A percentile compares a stretch with the other conserved stretches of the same genome.
These are phyloP conservation scores for Diglossa brunneiventris DNA, from an alignment of 2,113 vertebrate species.

Conservation along the genomic window DNA sequence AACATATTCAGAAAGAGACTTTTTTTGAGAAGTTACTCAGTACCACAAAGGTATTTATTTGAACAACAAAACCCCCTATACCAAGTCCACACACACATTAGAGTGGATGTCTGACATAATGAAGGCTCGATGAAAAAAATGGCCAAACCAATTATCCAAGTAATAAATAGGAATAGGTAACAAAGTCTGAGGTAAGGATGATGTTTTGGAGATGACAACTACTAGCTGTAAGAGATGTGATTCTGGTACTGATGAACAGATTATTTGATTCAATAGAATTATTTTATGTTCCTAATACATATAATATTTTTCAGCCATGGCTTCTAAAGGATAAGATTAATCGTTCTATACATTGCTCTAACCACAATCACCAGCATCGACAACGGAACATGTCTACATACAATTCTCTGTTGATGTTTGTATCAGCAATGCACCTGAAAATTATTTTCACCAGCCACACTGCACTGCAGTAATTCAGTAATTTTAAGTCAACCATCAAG, in stretches of 20 bases:
- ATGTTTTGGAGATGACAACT: not conserved
- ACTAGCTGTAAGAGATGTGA: not conserved
- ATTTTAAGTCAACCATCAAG: not conserved
- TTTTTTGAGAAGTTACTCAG: rapidly evolving
- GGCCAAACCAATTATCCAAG: not conserved
- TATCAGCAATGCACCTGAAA: not conserved
- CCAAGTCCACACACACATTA: not conserved
- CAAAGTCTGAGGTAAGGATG: not conserved
- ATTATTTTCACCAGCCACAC: not conserved
- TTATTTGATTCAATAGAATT: not conserved
- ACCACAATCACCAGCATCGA: not conserved
- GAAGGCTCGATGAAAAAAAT: not conserved
- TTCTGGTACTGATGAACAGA: not conserved
- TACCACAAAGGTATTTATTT: not conserved
- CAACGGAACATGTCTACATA: not conserved
- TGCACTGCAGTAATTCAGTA: not conserved
- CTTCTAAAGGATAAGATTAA: not conserved
- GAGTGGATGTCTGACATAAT: not conserved
- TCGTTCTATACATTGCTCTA: not conserved
- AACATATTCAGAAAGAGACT: not conserved
- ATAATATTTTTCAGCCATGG: not conserved
- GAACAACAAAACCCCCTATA: not conserved
- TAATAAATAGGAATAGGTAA: not conserved
- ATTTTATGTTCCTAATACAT: not conserved
- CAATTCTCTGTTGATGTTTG: not conserved